A percentile compares a stretch with the other conserved stretches of the same genome.
phyloP scores from a whole-genome alignment of 2,888 invertebrate genomes.

The Phorcus lineatus region DNA sequence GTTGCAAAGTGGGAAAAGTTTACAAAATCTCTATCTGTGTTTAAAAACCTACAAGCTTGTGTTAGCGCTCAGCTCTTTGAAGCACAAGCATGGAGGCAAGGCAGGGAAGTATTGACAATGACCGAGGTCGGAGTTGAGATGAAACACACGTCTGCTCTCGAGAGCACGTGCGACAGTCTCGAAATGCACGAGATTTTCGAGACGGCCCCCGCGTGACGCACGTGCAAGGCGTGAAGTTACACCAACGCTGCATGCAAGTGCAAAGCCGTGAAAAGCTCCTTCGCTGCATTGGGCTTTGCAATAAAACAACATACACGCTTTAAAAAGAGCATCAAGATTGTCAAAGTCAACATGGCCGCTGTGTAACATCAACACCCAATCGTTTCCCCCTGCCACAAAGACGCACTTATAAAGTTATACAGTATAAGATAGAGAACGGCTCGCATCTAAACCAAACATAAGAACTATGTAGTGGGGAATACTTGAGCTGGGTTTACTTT shows the following conservation, averaged over 20 bases:
- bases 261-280: constrained; percentile 4
- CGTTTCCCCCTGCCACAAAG: too few relatives aligned
- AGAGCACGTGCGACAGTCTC: background rate
- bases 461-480: too few relatives aligned
- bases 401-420: too few relatives aligned
- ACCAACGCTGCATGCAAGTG: background rate
- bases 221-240: constrained; percentile 22
- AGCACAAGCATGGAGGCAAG: background rate
- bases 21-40: background rate
- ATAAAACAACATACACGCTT: constrained; percentile 7
- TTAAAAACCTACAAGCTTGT: background rate
- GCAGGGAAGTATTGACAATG: background rate
- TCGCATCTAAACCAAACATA: too few relatives aligned
- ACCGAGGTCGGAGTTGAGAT: background rate
- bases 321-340: constrained; percentile 5
- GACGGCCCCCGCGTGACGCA: background rate
- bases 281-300: background rate
- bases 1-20: background rate
- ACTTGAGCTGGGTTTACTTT: too few relatives aligned
- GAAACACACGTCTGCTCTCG: background rate
- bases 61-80: background rate
- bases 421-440: too few relatives aligned
- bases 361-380: too few relatives aligned
- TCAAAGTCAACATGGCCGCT: background rate
- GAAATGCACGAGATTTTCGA: background rate